Evolutionary conservation across 2,113 vertebrate genomes (phyloP), one percentile per base, ranked within the genome.

Genomic region (Ramphastos sulfuratus): DNA sequence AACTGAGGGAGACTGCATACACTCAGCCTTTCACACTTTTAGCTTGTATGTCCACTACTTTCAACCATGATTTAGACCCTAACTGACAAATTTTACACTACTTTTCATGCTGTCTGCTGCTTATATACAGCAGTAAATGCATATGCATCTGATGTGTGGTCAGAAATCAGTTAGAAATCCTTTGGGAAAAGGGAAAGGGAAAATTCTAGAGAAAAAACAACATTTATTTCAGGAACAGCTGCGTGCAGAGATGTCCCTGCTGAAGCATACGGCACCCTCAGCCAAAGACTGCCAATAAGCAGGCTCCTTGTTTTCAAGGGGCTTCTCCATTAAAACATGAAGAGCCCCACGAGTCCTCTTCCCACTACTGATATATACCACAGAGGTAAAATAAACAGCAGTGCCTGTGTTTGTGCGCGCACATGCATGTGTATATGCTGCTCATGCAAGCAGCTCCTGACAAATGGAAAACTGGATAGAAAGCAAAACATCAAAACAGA

Each of bases 101-200:
- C 93, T 90, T 84, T 72, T 87, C 69, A 77, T 18, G 56, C 31
- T 76, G 78, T 63, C 54, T 80, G 78, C 60, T 90, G 77, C 77
- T 93, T 48, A 90, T 3, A 85, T 67, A 79, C 64, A 89, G 64
- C 75, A 95, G 72, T 85, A 85, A 93, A 79, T 3, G 67, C 93
- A 83, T 60, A 24, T 35, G 81, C 65, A 80, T 37, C 69, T 63
- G 72, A 91, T 10, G 19, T 83, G 55, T 16, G 85, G 90, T 90
- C 90, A 96, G 92, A 80, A 92, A 85, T 4, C 48, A 81, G 48
- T 58, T 35, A 59, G 73, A 94, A 92, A 90, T 66, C 92, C 82
- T 64, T 69, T 20, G 85, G 85, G 92, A 88, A 78, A 88, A 78
- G 13, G 60, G 73, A 93, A 44, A 37, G 65, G 48, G 65, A 80